Evolutionary conservation across 2,888 invertebrate species (phyloP).

Genomic region (Eupithecia tripunctaria): DNA sequence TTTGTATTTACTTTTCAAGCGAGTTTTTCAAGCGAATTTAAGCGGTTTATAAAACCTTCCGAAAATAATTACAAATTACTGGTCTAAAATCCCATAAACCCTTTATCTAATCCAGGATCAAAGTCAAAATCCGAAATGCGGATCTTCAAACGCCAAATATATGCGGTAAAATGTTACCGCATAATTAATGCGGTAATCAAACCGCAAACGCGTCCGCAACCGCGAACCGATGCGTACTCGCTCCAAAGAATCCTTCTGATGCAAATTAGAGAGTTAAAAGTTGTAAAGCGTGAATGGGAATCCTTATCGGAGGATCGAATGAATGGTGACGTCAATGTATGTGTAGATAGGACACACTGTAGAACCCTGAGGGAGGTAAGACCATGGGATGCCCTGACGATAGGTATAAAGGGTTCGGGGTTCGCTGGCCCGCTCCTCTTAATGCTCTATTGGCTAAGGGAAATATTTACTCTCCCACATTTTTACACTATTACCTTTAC

Average conservation of each 20-base stretch:
- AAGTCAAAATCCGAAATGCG: constrained; percentile 28
- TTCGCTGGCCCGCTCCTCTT: no score
- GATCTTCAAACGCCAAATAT: constrained; percentile 17
- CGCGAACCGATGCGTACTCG: constrained; percentile 39
- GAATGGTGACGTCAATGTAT: neutral
- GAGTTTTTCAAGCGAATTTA: constrained; percentile 23
- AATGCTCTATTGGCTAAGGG: no score
- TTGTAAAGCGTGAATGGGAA: constrained; percentile 35
- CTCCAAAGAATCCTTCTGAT: constrained; percentile 43
- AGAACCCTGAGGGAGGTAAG: neutral
- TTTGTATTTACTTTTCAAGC: neutral
- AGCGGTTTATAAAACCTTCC: constrained; percentile 44
- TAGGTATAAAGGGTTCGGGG: no score
- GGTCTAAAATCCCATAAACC: constrained; percentile 11
- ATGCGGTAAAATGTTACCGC: constrained; percentile 23
- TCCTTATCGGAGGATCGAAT: constrained; percentile 4
- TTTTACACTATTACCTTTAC: no score
- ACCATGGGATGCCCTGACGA: no score
- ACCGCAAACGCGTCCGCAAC: constrained; percentile 14
- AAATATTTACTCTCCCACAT: no score
- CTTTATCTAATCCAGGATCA: constrained; percentile 33
- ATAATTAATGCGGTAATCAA: constrained; percentile 33
- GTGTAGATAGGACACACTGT: neutral
- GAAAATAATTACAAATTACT: constrained; percentile 9
- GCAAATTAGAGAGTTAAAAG: constrained; percentile 45